These are phyloP conservation scores for Dolichopus griseipennis DNA, from an alignment of 2,888 invertebrate genomes.

Conservation along the genomic window DNA sequence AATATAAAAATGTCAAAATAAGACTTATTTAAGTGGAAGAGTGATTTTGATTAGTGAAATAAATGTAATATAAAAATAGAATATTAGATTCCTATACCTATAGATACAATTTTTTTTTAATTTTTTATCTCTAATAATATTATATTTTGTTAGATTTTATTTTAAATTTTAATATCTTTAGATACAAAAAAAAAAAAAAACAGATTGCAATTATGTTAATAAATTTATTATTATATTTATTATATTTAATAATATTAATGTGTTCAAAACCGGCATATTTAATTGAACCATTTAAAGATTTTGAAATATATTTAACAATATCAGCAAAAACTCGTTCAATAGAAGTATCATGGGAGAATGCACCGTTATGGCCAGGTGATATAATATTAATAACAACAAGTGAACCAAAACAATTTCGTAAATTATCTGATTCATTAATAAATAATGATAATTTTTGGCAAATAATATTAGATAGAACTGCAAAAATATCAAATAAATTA, in stretches of 20 bases:
- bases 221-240: neutral
- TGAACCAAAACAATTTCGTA: constrained; percentile 16
- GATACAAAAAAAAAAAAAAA: too few relatives aligned
- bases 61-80: too few relatives aligned
- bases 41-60: too few relatives aligned
- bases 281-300: neutral
- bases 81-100: too few relatives aligned
- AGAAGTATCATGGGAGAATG: constrained; percentile 23
- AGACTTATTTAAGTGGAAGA: too few relatives aligned
- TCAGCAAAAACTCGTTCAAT: constrained; percentile 20
- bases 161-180: too few relatives aligned
- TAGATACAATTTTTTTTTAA: too few relatives aligned
- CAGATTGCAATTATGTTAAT: neutral
- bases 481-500: neutral
- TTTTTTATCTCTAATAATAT: too few relatives aligned
- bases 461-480: neutral
- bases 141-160: too few relatives aligned
- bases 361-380: constrained; percentile 19
- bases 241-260: neutral
- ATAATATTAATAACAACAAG: constrained; percentile 22
- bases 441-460: neutral
- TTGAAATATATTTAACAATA: constrained; percentile 21
- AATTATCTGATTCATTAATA: constrained; percentile 31
- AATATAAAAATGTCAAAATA: too few relatives aligned
- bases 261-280: neutral